Percentiles rank a stretch among this genome's conserved stretches.
These are phyloP conservation scores for Acipenser ruthenus DNA, from an alignment of 2,797 vertebrate species.

Conservation along the genomic window DNA sequence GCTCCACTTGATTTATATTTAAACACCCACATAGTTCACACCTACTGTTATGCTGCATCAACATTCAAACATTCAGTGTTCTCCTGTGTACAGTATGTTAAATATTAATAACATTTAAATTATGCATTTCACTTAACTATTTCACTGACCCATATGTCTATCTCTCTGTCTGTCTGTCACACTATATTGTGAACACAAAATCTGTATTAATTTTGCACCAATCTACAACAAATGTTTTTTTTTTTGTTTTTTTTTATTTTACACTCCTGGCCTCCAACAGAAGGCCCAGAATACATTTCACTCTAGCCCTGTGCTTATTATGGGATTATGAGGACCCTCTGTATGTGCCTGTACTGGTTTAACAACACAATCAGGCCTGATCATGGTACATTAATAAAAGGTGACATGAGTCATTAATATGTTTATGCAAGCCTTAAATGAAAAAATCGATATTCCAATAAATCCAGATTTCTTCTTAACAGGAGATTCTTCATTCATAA, in stretches of 20 bases:
- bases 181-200: no score
- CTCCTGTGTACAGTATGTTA: conserved; percentile 26
- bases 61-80: conserved; percentile 60
- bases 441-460: conserved; percentile 60
- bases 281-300: no score
- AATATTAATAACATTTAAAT: no score
- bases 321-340: no score
- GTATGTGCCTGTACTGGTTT: not conserved
- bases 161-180: no score
- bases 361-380: not conserved
- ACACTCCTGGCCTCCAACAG: not conserved
- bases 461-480: conserved; percentile 54
- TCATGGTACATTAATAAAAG: not conserved
- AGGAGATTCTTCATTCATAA: conserved; percentile 70
- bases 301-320: no score
- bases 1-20: not conserved
- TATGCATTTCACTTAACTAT: not conserved
- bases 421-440: conserved; percentile 48
- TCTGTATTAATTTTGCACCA: no score
- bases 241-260: not conserved
- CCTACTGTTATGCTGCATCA: conserved; percentile 33
- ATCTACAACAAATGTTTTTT: no score
- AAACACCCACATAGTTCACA: conserved; percentile 20
- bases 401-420: conserved; percentile 31
- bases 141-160: conserved; percentile 42